These are phyloP conservation scores for Lindbergichthys nudifrons DNA, from an alignment of 2,797 vertebrate genomes.

Conservation along the genomic window DNA sequence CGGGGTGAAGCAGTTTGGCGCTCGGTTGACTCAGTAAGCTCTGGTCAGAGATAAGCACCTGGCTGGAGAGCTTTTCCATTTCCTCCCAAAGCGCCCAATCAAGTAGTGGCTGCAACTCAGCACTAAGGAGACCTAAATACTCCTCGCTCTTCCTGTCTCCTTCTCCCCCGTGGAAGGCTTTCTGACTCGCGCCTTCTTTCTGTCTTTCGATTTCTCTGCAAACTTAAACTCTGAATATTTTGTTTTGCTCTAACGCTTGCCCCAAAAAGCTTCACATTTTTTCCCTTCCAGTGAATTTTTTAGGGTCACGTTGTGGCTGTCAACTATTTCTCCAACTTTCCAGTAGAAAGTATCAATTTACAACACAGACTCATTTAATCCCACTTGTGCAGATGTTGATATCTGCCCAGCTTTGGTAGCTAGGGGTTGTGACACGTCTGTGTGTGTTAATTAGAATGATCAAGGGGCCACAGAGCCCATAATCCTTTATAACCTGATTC, in stretches of 20 bases:
- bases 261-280: constrained; percentile 30
- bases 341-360: constrained; percentile 30
- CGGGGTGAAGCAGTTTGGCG: constrained; percentile 70
- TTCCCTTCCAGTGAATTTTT: constrained; percentile 19
- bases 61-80: constrained; percentile 81
- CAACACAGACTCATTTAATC: constrained; percentile 50
- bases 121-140: constrained; percentile 78
- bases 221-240: constrained; percentile 25
- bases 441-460: constrained; percentile 65
- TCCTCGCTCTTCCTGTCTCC: constrained; percentile 44
- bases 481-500: constrained; percentile 59
- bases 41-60: constrained; percentile 83
- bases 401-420: constrained; percentile 44
- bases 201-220: constrained; percentile 38
- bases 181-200: constrained; percentile 23
- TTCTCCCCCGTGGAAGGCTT: constrained; percentile 35
- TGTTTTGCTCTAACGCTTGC: constrained; percentile 1
- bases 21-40: constrained; percentile 75
- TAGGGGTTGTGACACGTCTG: constrained; percentile 42
- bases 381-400: constrained; percentile 45
- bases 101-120: constrained; percentile 72
- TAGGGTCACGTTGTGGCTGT: constrained; percentile 20
- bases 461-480: constrained; percentile 38
- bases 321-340: constrained; percentile 40
- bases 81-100: constrained; percentile 78